Conservation (phyloP, 2,113 vertebrate species). For the Rafetus swinhoei region DNA sequence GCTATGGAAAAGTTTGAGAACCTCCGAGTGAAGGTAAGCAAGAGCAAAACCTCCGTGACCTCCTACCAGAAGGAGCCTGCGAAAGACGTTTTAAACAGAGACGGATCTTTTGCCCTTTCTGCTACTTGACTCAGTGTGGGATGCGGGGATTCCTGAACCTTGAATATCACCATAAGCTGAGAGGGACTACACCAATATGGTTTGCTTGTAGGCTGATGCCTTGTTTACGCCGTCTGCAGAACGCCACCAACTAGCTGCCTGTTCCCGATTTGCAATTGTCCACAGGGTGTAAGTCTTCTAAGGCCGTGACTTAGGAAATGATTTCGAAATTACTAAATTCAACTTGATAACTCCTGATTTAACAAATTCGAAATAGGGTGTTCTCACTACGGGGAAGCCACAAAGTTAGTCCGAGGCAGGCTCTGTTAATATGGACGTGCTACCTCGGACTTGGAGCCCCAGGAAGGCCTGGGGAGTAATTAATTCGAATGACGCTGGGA, state of each 20-base stretch:
- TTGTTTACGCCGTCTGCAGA: not conserved
- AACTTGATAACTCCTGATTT: no score
- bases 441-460: no score
- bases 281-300: not conserved
- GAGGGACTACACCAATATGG: not conserved
- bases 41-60: not conserved
- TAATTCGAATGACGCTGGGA: no score
- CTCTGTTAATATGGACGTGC: no score
- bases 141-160: not conserved
- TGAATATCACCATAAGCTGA: not conserved
- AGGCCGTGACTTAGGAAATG: not conserved
- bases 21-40: no score
- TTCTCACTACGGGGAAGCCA: no score
- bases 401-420: no score
- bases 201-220: not conserved
- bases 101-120: not conserved
- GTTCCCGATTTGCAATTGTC: not conserved
- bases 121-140: not conserved
- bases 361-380: no score
- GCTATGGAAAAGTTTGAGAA: not conserved
- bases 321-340: no score
- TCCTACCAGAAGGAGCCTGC: not conserved
- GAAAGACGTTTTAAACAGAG: not conserved
- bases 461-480: no score
- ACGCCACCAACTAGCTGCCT: not conserved